Evolutionary conservation across 2,888 invertebrate genomes (phyloP), one percentile per base, ranked within the genome.

Genomic region (Frankliniella fusca): DNA sequence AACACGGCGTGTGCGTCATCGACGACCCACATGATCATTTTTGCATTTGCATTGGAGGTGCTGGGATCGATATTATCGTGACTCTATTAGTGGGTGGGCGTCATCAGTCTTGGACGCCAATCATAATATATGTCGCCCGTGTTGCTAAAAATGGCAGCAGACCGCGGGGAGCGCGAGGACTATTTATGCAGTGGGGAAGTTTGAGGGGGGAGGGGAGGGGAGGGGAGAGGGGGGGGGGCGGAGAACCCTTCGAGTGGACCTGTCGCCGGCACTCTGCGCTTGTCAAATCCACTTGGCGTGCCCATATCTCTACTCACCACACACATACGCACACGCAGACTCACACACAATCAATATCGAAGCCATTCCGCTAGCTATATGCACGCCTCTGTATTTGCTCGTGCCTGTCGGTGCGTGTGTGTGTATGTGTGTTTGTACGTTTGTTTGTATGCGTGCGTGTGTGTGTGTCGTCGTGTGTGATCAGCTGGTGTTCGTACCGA

Each of bases 301-400:
- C 70, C 15, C 23, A 23, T 11, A 23, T 11, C 70, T 11, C 70
- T 7, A 76, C 70, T 27, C 27, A 76, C 70, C 70, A 76, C 70
- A 11, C 23, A 20, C 70, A 70, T 23, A 20, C 70, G 11, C 70
- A n/a, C 23, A 23, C 70, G 70, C 70, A 27, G 11, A 76, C 12
- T 27, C 70, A n/a, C 54, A 54, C 20, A 20, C 20, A 54, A 20
- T 15, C 20, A 38, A 38, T 38, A 38, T 38, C 38, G 5, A 38
- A 38, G 38, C 38, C 38, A 38, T 38, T 38, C 38, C 38, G 38
- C 38, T 38, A 38, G 38, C 61, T 23, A 76, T 76, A 76, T 76
- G 70, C 70, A 76, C 70, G 70, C 27, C 70, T 27, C 70, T 23
- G 70, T 76, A 76, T 76, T 76, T 76, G 70, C 70, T 27, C 70